Evolutionary conservation across 2,888 invertebrate species (phyloP).

Genomic region (Nemapogon koenigi): DNA sequence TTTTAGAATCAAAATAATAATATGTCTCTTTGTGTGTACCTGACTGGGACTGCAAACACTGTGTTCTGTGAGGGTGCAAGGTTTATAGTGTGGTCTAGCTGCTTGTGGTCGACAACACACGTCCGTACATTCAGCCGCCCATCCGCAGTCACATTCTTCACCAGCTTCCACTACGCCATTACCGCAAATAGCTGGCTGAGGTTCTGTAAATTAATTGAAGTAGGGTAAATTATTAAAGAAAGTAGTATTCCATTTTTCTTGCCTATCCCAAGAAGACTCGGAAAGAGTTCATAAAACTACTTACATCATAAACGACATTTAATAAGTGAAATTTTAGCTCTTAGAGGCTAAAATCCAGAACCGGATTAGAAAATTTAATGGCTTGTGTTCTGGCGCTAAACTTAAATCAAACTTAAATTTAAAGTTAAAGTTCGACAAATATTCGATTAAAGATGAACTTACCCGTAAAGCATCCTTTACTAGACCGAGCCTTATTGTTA

Average conservation of each 20-base stretch:
- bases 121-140: slow-evolving; percentile 95
- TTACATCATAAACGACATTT: no score
- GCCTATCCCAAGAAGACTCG: no score
- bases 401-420: no score
- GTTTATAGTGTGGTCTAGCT: slow-evolving; percentile 81
- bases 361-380: no score
- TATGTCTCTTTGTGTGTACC: slow-evolving; percentile 45
- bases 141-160: slow-evolving; percentile 99
- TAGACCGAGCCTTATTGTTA: slow-evolving; percentile 87
- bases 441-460: slow-evolving; percentile 10
- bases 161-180: slow-evolving; percentile 97
- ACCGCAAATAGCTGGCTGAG: slow-evolving; percentile 94
- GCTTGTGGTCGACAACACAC: slow-evolving; percentile 93
- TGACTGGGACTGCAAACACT: slow-evolving; percentile 83
- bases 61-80: slow-evolving; percentile 85
- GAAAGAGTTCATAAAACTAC: no score
- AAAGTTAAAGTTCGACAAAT: background rate
- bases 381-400: no score
- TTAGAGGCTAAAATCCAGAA: no score
- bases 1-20: background rate
- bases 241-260: no score
- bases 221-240: background rate
- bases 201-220: slow-evolving; percentile 67
- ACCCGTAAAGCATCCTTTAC: slow-evolving; percentile 94
- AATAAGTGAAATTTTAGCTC: no score